phyloP scores from a whole-genome alignment of 2,113 vertebrate species.

The Dermatemys mawii region DNA sequence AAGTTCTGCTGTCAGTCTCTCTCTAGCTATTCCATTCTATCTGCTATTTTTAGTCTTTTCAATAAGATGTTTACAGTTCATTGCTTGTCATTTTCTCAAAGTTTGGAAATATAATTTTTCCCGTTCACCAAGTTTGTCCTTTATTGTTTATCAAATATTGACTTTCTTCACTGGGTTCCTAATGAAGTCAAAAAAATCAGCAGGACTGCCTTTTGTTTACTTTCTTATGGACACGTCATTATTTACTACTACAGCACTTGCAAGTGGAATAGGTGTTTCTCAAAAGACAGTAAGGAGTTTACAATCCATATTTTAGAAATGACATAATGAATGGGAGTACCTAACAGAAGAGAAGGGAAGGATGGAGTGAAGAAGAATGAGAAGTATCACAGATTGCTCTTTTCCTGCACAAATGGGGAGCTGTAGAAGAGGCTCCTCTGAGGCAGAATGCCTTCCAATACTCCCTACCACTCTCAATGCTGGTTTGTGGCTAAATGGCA shows the following conservation, averaged over 20 bases:
- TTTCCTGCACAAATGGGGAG: not conserved
- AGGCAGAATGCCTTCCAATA: not conserved
- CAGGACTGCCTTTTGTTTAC: not conserved
- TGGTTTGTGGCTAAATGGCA: not conserved
- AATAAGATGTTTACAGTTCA: not conserved
- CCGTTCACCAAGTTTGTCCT: not conserved
- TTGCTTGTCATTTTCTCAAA: not conserved
- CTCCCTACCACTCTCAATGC: not conserved
- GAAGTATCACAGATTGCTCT: not conserved
- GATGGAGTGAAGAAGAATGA: not conserved
- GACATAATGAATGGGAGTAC: not conserved
- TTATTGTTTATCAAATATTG: not conserved
- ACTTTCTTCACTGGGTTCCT: not conserved
- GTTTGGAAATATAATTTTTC: not conserved
- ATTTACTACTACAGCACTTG: not conserved
- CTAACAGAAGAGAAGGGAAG: not conserved
- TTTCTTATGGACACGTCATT: not conserved
- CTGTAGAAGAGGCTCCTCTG: not conserved
- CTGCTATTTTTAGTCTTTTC: not conserved
- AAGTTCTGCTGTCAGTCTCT: not conserved
- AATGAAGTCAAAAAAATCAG: not conserved
- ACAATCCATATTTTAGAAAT: not conserved
- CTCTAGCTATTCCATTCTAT: not conserved
- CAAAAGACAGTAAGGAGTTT: not conserved
- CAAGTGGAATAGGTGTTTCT: accelerated